Percentiles rank a stretch among this genome's conserved stretches.
Conservation (phyloP, 2,797 vertebrate genomes). For the Salmo trutta region DNA sequence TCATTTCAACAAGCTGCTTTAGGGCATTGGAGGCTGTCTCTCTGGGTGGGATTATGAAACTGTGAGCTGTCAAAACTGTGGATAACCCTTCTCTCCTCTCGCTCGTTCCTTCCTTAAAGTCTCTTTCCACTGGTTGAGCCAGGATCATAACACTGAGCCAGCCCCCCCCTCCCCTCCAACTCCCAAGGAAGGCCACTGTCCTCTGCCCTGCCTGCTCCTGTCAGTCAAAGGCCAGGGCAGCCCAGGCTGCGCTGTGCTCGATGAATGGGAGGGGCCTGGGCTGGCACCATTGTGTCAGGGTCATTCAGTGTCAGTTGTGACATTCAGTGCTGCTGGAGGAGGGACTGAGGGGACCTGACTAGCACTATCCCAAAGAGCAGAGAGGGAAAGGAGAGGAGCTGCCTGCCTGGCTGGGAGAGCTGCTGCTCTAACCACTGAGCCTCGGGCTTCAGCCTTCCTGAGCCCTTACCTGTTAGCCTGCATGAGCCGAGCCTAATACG, state of each 20-base stretch:
- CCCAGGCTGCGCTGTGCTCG: not conserved
- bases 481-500: conserved; percentile 4
- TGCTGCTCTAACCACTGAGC: not conserved
- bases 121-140: conserved; percentile 38
- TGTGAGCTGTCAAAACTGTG: conserved; percentile 31
- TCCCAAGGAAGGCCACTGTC: not conserved
- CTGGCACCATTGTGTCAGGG: conserved; percentile 68
- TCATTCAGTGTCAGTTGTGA: conserved; percentile 44
- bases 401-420: not conserved
- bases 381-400: not conserved
- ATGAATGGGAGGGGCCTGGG: conserved; percentile 26
- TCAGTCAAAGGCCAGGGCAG: conserved; percentile 26
- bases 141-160: conserved; percentile 35
- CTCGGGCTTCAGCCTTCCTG: not conserved
- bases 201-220: conserved; percentile 7
- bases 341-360: conserved; percentile 1
- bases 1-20: conserved; percentile 8
- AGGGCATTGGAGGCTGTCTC: conserved; percentile 12
- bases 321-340: conserved; percentile 17
- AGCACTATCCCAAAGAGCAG: not conserved
- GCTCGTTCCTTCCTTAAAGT: conserved; percentile 36
- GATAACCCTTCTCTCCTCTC: conserved; percentile 30
- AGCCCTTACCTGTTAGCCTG: not conserved
- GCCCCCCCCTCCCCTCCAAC: not conserved
- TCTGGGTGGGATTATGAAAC: conserved; percentile 19